Base-by-base conservation (phyloP, 2,113 vertebrate species). In the Verasper variegatus region DNA sequence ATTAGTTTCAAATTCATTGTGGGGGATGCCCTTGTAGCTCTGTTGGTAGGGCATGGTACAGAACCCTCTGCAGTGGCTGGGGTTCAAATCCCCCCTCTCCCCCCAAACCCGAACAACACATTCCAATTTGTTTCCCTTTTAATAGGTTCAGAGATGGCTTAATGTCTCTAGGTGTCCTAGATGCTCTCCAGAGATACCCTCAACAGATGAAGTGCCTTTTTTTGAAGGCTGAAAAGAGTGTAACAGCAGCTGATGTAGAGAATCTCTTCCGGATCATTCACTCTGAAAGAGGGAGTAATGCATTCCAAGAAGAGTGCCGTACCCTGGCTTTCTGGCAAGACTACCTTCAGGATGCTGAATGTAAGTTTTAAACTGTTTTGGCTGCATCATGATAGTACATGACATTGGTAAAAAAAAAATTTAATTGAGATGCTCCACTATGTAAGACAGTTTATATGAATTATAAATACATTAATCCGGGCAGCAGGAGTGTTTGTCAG, bases 321-420 rank as follows among this genome's bases (percentile, higher is more conserved):
- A 69, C n/a, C 55, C 21, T 68, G 74, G 27, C 57, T 68, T 76
- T 76, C 59, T 70, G 74, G 57, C 65, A 76, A 69, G 65, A 69
- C 49, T 76, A 76, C 3, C 74, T 76, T 62, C 74, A 76, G 65
- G 66, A 76, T 76, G 66, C 57, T 76, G 74, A 68, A 55, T 55
- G 68, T 65, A 64, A 71, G 68, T 59, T 65, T 54, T 18, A 27
- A 27, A 27, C 26, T 27, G 26, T 54, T n/a, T 54, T 54, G 51
- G 18, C 12, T 54, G 14, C 49, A 51, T 51, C 49, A 51, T 51
- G 3, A 51, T 13, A 51, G 49, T 51, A 51, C 26, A 27, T 27
- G 26, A 51, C 49, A 15, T 5, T 51, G 14, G 10, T 4, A 51
- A 51, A 51, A 51, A 51, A 27, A 2, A 15, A 51, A 11, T 51